Evolutionary conservation across 2,113 vertebrate species (phyloP), one percentile per base, ranked within the genome.

Genomic region (Dipodomys ordii): DNA sequence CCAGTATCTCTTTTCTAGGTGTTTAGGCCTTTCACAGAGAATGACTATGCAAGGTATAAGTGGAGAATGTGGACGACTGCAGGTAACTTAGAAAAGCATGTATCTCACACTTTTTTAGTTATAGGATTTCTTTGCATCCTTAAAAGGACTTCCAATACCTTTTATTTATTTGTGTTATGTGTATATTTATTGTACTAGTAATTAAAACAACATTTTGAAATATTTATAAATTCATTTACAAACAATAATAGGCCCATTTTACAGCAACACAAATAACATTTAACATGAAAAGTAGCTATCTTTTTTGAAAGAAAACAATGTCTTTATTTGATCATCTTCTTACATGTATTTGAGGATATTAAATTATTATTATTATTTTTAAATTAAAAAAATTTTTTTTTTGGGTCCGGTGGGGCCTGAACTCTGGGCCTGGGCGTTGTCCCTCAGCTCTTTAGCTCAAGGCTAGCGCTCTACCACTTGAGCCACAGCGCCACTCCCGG

Each of bases 221-320:
- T 92, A 44, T 53, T 76, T 87, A 65, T 92, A 28, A 83, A 68
- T 87, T 65, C 25, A 91, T 7, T 62, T 95, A 71, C 30, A 62
- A 78, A 60, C 44, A 46, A 65, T 87, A 92, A 77, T 87, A 92
- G 91, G 32, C 28, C 35, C 60, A 79, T 79, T 90, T 10, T 35
- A 76, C 88, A 46, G 10, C 74, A 92, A 60, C 44, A 83, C 69
- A 90, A 80, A 71, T 83, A 84, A 83, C 7, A 91, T 67, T 93
- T 77, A 44, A 72, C 92, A 22, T 85, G 27, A 88, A 88, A 90
- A 85, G 49, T 77, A 88, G 32, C 68, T 46, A 12, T 64, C 74
- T 69, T 81, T 95, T 88, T 49, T 15, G 71, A 79, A 89, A 46
- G 2, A 68, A 79, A 80, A 67, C 32, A 88, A 12, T 65, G 39